Evolutionary conservation across 2,113 vertebrate species (phyloP).

Genomic region (Catharus bicknelli): DNA sequence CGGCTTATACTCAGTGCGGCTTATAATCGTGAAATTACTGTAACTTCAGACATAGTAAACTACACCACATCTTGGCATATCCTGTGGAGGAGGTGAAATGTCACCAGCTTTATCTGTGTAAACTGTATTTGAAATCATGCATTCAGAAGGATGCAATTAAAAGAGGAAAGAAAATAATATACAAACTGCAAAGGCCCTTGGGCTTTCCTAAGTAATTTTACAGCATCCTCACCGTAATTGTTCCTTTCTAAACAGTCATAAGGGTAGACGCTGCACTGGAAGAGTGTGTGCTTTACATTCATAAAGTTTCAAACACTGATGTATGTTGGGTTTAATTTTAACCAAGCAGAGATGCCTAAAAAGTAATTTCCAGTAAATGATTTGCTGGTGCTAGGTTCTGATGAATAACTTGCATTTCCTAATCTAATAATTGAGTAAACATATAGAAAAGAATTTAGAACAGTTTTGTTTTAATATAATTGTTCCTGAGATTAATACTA

Average conservation of each 20-base stretch:
- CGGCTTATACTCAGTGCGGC: no score
- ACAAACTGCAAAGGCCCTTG: neutral
- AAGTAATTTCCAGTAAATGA: neutral
- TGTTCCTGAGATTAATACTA: neutral
- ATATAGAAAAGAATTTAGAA: neutral
- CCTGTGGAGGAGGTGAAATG: neutral
- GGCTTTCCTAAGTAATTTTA: neutral
- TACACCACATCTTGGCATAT: neutral
- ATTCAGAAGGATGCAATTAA: neutral
- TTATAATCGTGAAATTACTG: no score
- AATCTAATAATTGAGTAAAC: neutral
- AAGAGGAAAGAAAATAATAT: neutral
- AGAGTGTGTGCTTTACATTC: neutral
- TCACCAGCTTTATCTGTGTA: neutral
- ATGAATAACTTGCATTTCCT: neutral
- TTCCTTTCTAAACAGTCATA: neutral
- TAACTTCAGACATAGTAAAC: neutral
- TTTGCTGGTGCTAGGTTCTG: neutral
- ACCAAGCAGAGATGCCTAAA: neutral
- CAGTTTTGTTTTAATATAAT: neutral
- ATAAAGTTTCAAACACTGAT: neutral
- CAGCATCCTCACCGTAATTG: neutral
- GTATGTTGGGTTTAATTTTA: neutral
- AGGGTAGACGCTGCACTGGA: neutral
- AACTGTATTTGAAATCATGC: neutral